A percentile compares a stretch with the other conserved stretches of the same genome.
Evolutionary conservation across 2,113 vertebrate genomes (phyloP).

Genomic region (Semnornis frantzii): DNA sequence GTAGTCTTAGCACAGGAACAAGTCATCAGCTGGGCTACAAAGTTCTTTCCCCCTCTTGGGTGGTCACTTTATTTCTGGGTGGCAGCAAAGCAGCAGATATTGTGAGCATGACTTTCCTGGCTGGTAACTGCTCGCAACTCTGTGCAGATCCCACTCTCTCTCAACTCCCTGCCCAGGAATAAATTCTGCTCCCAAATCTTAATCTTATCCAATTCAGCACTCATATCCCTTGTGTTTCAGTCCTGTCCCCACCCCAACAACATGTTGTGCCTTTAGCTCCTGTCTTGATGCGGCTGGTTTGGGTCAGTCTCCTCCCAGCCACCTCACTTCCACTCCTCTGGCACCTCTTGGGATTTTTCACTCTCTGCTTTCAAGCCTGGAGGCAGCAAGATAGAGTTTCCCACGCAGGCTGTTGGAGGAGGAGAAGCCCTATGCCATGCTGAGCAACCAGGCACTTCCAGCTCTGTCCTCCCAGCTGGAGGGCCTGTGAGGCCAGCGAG

Average conservation of each 20-base stretch:
- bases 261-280: not conserved
- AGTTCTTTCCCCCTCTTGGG: not conserved
- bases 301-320: not conserved
- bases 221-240: not conserved
- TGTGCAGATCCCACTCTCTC: not conserved
- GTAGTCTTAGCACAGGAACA: not conserved
- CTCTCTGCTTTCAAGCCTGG: not conserved
- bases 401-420: constrained; percentile 20
- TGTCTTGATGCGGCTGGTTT: constrained; percentile 2
- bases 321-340: not conserved
- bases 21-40: not conserved
- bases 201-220: not conserved
- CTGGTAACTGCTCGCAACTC: constrained; percentile 10
- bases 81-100: constrained; percentile 10
- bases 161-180: constrained; percentile 36
- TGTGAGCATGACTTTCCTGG: not conserved
- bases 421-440: constrained; percentile 31
- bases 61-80: constrained; percentile 3
- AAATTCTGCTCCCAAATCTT: constrained; percentile 34
- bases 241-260: not conserved
- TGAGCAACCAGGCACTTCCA: constrained; percentile 19
- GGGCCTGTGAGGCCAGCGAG: not conserved
- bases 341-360: constrained; percentile 22
- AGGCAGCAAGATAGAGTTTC: constrained; percentile 50
- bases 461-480: not conserved